Base-by-base conservation (phyloP, 92 coral and sea anemone species). In the Umimayanthus chanpuru region DNA sequence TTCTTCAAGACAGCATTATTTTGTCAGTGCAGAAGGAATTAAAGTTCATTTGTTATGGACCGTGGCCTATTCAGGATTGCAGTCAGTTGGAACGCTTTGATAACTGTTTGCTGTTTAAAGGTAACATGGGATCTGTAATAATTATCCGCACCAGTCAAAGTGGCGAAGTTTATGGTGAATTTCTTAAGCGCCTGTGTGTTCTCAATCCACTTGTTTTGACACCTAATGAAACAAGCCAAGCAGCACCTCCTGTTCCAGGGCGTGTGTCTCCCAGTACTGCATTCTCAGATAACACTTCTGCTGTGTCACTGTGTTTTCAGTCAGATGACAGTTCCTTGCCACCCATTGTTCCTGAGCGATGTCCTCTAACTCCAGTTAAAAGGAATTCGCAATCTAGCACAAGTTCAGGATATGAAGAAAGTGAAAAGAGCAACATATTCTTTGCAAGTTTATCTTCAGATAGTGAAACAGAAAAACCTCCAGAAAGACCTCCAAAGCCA, bases 401-500 rank as follows among this genome's bases (percentile, higher is more conserved):
- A 68, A 68, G 44, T 29, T 83, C 87, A 12, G 68, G 71, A 21
- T 12, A 68, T 44, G 65, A 53, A 26, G 30, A 68, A n/a, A 71
- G 56, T 71, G 44, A 67, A 70, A 43, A 29, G 18, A 26, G 76
- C 18, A 43, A 28, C 43, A 43, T 7, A 83, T 11, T 15, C 5
- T 12, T 25, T 11, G 1, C 64, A 68, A 47, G 43, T 68, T 40
- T 28, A 2, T 16, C 44, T 75, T 70, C 64, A 83, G n/a, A 43
- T 68, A 44, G 53, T 21, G 87, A 70, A 83, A 76, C 87, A 83
- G 41, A 83, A 83, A 44, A 41, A 20, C 87, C 87, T 70, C 87
- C 87, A 39, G 50, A 83, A 21, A 47, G 43, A 29, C 77, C 87
- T 26, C 84, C 84, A 4, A 80, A 80, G 67, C 72, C 84, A 30